Evolutionary conservation across 2,797 vertebrate genomes (phyloP), one percentile per base, ranked within the genome.

Genomic region (Lagodon rhomboides): DNA sequence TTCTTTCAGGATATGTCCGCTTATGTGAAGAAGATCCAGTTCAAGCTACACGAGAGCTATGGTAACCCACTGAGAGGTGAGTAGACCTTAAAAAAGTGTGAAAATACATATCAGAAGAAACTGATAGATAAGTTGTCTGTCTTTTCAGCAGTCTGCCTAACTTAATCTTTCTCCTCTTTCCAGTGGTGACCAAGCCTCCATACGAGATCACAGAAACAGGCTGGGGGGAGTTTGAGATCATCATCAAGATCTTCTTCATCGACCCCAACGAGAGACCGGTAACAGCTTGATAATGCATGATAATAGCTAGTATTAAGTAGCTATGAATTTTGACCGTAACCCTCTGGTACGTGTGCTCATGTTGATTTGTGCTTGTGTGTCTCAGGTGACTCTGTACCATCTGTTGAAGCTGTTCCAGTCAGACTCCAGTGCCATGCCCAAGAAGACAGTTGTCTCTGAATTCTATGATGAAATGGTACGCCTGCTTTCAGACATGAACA

Each of bases 211-310:
- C 98, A 0, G 98, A 99, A 94, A 99, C 98, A 0, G 98, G 98
- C 58, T 99, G 98, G 98, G 98, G 98, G 69, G 98, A 99, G 96
- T 99, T 99, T 59, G 98, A 99, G 95, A 99, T 99, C 80, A 98
- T 99, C 90, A 96, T 99, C 75, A 99, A 99, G 94, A 98, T 99
- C 92, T 99, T 99, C 93, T 99, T 99, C 89, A 99, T 99, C 51
- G 98, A 99, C 89, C 98, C 98, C 41, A 99, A 99, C 80, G 98
- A 99, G 93, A 96, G 97, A 93, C 95, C 98, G 34, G 98, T 99
- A 87, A 97, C 97, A 94, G 87, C 62, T 3, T n/a, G 16, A 43
- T 22, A 27, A 18, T 6, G 38, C 12, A 20, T 54, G 23, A 30
- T 16, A 12, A 17, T 27, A 6, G 34, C 12, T 38, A 6, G 2